Evolutionary conservation across 2,797 vertebrate species (phyloP).

Genomic region (Tinamus major): DNA sequence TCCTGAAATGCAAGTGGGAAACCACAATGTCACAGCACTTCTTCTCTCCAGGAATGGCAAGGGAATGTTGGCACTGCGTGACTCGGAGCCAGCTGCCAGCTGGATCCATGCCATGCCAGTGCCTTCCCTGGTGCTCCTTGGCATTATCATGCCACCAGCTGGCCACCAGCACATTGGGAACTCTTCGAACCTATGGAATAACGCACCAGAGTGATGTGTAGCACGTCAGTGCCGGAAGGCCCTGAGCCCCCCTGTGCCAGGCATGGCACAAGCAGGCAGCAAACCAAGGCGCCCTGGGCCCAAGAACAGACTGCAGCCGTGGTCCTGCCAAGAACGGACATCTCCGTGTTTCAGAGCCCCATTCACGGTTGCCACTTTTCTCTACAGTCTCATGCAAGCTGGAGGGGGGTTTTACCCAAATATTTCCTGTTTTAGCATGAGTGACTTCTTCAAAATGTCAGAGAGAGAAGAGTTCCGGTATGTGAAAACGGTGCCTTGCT

Average conservation of each 20-base stretch:
- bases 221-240: background rate
- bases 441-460: background rate
- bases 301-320: background rate
- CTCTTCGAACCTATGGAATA: background rate
- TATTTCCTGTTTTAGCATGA: background rate
- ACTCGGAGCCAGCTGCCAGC: background rate
- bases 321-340: background rate
- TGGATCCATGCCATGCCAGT: background rate
- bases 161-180: background rate
- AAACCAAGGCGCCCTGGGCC: background rate
- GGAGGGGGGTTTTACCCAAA: background rate
- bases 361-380: background rate
- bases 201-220: fast-evolving
- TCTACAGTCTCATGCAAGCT: background rate
- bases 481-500: background rate
- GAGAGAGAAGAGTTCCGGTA: background rate
- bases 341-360: background rate
- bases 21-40: background rate
- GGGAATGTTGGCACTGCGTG: background rate
- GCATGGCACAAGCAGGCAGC: background rate
- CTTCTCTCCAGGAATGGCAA: background rate
- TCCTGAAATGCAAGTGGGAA: background rate
- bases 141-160: background rate
- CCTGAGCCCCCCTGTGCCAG: background rate
- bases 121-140: background rate